Evolutionary conservation across 1,140 invertebrate genomes (phyloP), one percentile per base, ranked within the genome.

Genomic region (Littorina saxatilis): DNA sequence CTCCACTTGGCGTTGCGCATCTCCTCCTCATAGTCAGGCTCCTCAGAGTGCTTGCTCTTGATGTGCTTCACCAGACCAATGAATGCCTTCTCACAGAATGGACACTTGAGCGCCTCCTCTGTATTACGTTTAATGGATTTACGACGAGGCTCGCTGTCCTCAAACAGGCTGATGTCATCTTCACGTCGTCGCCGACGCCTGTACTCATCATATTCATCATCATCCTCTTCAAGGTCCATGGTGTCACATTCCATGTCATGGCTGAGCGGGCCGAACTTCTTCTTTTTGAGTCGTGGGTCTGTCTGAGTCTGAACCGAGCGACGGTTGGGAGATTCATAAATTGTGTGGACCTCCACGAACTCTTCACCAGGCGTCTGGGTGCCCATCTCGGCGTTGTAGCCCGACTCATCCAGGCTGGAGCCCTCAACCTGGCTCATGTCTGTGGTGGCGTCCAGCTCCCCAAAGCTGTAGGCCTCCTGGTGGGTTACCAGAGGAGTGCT

Each of bases 1-100:
- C 90, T 87, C 90, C 90, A 91, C 66, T 91, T 91, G 35, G 90
- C 90, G 89, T 91, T 91, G 80, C 90, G 87, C 87, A 91, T 90
- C 73, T 91, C 90, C 79, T 91, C 90, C 70, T 91, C 90, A 87
- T 87, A 91, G 79, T 88, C 88, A 50, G 88, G 84, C 74, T 91
- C 90, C 84, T 91, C 89, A 39, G 85, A 85, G 68, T 91, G 90
- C 78, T 91, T 91, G 5, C 89, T 88, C 79, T 91, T 91, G 47
- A 91, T 91, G 76, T 91, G 90, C 72, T 91, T 91, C 11, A 91
- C 90, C 40, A 91, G 77, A 47, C 90, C 90, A 83, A 91, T 91
- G 81, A 91, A 91, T 32, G 90, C 89, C 76, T 89, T 89, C 63
- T 91, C 90, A 86, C 90, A 91, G 79, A 91, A 91, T 70, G 90